Evolutionary conservation across 2,888 invertebrate species (phyloP).

Genomic region (Drosophila heteroneura): DNA sequence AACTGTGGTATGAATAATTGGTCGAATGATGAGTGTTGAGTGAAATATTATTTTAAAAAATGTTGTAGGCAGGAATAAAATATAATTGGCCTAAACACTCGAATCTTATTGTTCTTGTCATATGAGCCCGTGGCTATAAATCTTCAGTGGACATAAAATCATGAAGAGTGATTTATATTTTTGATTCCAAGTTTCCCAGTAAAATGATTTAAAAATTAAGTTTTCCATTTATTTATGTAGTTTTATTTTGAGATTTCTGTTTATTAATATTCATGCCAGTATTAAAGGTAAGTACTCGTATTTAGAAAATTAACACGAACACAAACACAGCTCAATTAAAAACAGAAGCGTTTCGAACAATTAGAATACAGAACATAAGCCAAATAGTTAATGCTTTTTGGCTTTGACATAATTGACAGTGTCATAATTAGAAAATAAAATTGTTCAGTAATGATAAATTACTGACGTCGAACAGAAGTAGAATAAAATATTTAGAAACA

Average conservation of each 20-base stretch:
- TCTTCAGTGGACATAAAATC: neutral
- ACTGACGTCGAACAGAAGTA: neutral
- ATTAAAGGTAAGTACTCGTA: slow-evolving; percentile 25
- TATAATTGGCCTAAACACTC: neutral
- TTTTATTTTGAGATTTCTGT: slow-evolving; percentile 38
- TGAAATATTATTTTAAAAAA: neutral
- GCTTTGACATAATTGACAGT: slow-evolving; percentile 63
- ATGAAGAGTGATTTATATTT: neutral
- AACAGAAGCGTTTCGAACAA: slow-evolving; percentile 19
- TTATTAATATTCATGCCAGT: slow-evolving; percentile 21
- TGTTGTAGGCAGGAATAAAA: neutral
- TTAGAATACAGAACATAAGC: slow-evolving; percentile 6
- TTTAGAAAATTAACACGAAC: slow-evolving; percentile 24
- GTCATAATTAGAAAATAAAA: slow-evolving; percentile 24
- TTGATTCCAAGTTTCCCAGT: neutral
- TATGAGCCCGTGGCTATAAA: neutral
- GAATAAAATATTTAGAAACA: neutral
- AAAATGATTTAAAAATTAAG: neutral
- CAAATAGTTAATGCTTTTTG: slow-evolving; percentile 16
- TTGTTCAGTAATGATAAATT: neutral
- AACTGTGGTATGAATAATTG: neutral
- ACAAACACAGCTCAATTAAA: slow-evolving; percentile 23
- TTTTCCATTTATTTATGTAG: slow-evolving; percentile 34
- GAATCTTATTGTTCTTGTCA: neutral
- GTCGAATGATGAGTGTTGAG: neutral